Conservation (phyloP, 2,113 vertebrate genomes). For the Psophia crepitans region DNA sequence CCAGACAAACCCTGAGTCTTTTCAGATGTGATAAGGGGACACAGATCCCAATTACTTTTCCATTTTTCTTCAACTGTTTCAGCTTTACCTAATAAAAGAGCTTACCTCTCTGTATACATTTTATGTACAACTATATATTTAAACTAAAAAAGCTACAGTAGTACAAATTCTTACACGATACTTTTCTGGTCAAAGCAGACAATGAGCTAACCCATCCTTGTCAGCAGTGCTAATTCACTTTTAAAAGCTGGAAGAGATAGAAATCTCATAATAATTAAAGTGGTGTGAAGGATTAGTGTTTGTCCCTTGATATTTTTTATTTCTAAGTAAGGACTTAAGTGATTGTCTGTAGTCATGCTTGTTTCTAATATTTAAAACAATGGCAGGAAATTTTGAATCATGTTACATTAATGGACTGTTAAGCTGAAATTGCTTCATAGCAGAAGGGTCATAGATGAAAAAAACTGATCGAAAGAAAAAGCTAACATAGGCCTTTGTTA, state of each 20-base stretch:
- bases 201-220: neutral
- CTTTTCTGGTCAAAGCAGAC: neutral
- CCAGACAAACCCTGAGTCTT: neutral
- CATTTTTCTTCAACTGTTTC: neutral
- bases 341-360: neutral
- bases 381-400: neutral
- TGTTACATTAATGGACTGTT: neutral
- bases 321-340: neutral
- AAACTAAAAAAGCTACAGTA: neutral
- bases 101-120: neutral
- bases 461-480: neutral
- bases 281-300: neutral
- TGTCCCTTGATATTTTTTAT: neutral
- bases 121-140: neutral
- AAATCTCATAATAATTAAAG: neutral
- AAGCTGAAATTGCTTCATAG: neutral
- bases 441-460: neutral
- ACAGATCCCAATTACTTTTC: neutral
- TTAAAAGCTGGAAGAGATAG: neutral
- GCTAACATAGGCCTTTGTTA: neutral
- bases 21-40: neutral
- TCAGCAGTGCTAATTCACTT: neutral
- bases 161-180: neutral
- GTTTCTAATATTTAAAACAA: neutral
- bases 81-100: neutral